Evolutionary conservation across 2,113 vertebrate species (phyloP).

Genomic region (Marmota monax): DNA sequence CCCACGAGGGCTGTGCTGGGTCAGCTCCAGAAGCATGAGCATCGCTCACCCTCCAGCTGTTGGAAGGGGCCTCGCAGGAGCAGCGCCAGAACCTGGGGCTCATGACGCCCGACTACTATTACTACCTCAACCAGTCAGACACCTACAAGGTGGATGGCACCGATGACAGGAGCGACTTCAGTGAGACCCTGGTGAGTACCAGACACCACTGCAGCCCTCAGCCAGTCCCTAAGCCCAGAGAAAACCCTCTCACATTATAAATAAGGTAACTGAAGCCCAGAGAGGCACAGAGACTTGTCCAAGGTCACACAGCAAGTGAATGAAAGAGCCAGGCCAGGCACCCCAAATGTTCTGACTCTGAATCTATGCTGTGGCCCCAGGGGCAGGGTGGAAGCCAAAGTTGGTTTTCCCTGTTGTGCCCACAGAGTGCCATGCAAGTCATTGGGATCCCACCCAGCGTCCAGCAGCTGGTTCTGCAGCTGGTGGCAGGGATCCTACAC

Average conservation of each 20-base stretch:
- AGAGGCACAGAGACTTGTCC: neutral
- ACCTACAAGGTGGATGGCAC: conserved; percentile 98
- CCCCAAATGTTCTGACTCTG: too few relatives aligned
- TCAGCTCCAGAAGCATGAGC: neutral
- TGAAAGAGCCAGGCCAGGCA: neutral
- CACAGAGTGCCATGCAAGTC: conserved; percentile 96
- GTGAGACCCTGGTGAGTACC: conserved; percentile 93
- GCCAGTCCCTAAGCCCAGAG: neutral
- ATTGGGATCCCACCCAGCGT: conserved; percentile 91
- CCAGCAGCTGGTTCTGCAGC: conserved; percentile 94
- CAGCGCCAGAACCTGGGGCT: conserved; percentile 94
- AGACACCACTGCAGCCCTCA: fast-evolving
- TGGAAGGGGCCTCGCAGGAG: conserved; percentile 93
- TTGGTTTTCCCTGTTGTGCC: fast-evolving
- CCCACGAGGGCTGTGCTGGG: fast-evolving
- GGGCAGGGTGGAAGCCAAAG: too few relatives aligned
- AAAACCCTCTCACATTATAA: neutral
- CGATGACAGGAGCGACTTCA: conserved; percentile 94
- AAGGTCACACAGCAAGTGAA: neutral
- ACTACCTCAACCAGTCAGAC: conserved; percentile 97
- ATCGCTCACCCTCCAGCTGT: conserved; percentile 86
- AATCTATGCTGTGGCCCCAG: neutral
- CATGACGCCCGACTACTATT: conserved; percentile 96
- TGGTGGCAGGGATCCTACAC: conserved; percentile 95
- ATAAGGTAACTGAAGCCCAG: neutral